Base-by-base conservation (phyloP, 2,113 vertebrate species). In the Notechis scutatus region DNA sequence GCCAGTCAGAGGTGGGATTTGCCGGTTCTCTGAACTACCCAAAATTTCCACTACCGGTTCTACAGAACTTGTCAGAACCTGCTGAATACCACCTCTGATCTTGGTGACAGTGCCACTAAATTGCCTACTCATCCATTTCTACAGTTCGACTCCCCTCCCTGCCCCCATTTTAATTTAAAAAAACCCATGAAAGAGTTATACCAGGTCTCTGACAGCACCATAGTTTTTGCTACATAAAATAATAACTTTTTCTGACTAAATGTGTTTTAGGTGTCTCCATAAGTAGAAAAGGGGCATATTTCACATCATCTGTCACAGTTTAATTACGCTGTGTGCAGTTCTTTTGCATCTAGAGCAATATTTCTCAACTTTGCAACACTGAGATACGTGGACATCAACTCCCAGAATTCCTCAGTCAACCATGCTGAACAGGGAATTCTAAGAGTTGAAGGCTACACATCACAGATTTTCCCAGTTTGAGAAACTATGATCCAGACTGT, bases 171-270 rank as follows among this genome's bases (percentile, higher is more conserved):
- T 89, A 92, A 92, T 89, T 89, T 57, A 50, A 92, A 89, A 88
- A 88, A 59, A 8, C 0, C 47, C 52, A 47, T 23, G 92, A 47
- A 92, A 92, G 92, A 92, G 88, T 89, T 92, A 92, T 85, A 89
- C 47, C 52, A 56, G 24, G 47, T 57, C 64, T 89, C 61, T 54
- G 24, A 54, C 14, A 29, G 34, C 64, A 24, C 47, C 81, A 69
- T 89, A 89, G 61, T 81, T 55, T 42, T 55, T 47, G 64, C 39
- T 29, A 81, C 87, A 57, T 85, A 69, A 92, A 92, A 92, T 92
- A 92, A 92, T 89, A 88, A 69, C 92, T 85, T 89, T 89, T 81
- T 92, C 45, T 92, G 85, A 92, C 81, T 92, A 92, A 92, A 89
- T 54, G 4, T 69, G 87, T 87, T 52, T 47, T 69, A 7, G 59